A percentile compares a stretch with the other conserved stretches of the same genome.
These are phyloP conservation scores for Machaerirhynchus nigripectus DNA, from an alignment of 2,113 vertebrate genomes.

Conservation along the genomic window DNA sequence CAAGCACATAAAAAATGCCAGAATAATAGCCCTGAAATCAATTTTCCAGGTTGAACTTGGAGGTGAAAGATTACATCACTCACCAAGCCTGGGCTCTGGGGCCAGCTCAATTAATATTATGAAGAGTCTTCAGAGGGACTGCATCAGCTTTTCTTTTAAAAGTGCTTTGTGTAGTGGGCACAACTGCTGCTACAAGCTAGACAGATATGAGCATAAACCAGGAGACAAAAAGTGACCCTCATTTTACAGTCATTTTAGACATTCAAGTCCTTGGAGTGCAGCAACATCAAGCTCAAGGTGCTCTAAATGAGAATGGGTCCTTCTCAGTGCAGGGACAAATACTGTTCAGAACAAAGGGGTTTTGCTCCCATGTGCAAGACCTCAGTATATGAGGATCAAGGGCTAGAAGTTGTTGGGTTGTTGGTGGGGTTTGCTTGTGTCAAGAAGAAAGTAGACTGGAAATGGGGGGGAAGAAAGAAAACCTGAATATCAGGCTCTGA, in stretches of 20 bases:
- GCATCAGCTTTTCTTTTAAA: not conserved
- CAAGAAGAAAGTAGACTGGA: not conserved
- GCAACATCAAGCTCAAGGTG: rapidly evolving
- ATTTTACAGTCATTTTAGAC: not conserved
- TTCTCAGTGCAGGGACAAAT: not conserved
- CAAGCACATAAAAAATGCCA: not conserved
- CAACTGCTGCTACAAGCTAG: not conserved
- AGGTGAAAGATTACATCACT: constrained; percentile 30
- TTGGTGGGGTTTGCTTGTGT: not conserved
- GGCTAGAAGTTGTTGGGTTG: not conserved
- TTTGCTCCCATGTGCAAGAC: not conserved
- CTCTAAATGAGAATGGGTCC: rapidly evolving
- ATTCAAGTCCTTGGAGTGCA: not conserved
- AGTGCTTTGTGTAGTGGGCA: not conserved
- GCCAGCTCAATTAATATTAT: not conserved
- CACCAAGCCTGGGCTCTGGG: not conserved
- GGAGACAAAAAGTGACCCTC: not conserved
- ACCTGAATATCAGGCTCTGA: not conserved
- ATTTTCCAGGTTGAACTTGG: constrained; percentile 39
- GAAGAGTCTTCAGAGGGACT: not conserved
- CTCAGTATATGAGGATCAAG: not conserved
- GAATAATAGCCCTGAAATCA: constrained; percentile 12
- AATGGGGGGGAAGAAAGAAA: not conserved
- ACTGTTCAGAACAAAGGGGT: not conserved
- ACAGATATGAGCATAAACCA: not conserved